Base-by-base conservation (phyloP, 1,140 invertebrate species). In the Drosophila suzukii region DNA sequence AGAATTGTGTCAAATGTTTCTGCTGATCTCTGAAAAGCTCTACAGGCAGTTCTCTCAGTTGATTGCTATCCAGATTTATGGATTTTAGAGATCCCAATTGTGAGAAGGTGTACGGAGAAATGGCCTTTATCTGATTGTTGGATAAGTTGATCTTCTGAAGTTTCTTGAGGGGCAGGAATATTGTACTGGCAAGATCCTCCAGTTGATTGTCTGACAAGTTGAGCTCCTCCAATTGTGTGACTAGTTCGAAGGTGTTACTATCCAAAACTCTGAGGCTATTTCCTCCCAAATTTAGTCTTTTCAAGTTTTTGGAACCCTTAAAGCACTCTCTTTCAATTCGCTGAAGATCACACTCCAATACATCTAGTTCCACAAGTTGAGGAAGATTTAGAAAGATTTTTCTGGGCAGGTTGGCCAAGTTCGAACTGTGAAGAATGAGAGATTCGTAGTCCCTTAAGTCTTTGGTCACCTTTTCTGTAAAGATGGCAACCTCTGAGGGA, bases 21-120 rank as follows among this genome's bases (percentile, higher is more conserved):
- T n/a, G 53, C 20, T 84, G 72, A 27, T 63, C 27, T 3, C 7
- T 34, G 27, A 74, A 83, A 0, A 84, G 41, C 2, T 61, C 24
- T 1, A 34, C 47, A 8, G 81, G 66, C 27, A 84, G 24, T 15
- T 73, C 53, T 7, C 11, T 38, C 1, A 84, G 36, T 15, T 58
- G 50, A 47, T 84, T 85, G 27, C 47, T 47, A 20, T 85, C 81
- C 62, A 84, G n/a, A 53, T 74, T 65, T 12, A 84, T 54, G 17
- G 57, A 46, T 6, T 60, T 56, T n/a, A 82, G 15, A 2, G 59
- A 39, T 8, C 30, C n/a, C 4, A 72, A 12, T 20, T 71, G 49
- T 3, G 24, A 32, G 15, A 83, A 83, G 27, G 38, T 17, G 2
- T 27, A 0, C 2, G 30, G 20, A 2, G 78, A 38, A 39, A 86